Conservation (phyloP, 2,113 vertebrate genomes). For the Petaurus breviceps region DNA sequence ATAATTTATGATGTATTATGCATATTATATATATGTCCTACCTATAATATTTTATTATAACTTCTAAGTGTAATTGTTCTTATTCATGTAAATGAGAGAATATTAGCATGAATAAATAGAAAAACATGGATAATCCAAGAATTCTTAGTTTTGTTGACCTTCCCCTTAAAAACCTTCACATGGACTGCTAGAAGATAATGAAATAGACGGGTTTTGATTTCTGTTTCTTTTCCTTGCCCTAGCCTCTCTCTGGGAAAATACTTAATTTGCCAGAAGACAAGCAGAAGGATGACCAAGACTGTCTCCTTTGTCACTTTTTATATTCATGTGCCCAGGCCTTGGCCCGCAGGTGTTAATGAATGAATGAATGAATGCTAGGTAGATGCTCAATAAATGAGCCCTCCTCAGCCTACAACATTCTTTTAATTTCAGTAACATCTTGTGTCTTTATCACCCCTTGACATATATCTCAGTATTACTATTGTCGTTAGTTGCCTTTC, state of each 20-base stretch:
- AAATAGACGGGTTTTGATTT: not conserved
- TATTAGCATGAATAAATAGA: not conserved
- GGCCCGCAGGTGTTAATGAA: not conserved
- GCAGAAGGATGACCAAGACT: not conserved
- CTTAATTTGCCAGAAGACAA: slow-evolving; percentile 31
- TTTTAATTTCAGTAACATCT: not conserved
- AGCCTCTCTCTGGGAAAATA: not conserved
- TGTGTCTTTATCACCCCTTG: not conserved
- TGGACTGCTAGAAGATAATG: not conserved
- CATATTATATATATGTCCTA: not conserved
- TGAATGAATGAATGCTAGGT: not conserved
- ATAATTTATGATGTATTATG: not conserved
- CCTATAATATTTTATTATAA: not conserved
- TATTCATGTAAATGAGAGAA: not conserved
- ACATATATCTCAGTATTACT: not conserved
- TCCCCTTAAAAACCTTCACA: not conserved
- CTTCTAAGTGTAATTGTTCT: not conserved
- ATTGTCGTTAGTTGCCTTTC: not conserved
- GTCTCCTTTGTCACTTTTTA: not conserved
- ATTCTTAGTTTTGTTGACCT: not conserved
- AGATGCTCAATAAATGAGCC: not conserved
- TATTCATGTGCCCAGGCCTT: not conserved
- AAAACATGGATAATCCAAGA: not conserved
- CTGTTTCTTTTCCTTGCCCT: slow-evolving; percentile 6
- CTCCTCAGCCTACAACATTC: not conserved